Conservation (phyloP, 2,888 invertebrate genomes). For the Melieria omissa region DNA sequence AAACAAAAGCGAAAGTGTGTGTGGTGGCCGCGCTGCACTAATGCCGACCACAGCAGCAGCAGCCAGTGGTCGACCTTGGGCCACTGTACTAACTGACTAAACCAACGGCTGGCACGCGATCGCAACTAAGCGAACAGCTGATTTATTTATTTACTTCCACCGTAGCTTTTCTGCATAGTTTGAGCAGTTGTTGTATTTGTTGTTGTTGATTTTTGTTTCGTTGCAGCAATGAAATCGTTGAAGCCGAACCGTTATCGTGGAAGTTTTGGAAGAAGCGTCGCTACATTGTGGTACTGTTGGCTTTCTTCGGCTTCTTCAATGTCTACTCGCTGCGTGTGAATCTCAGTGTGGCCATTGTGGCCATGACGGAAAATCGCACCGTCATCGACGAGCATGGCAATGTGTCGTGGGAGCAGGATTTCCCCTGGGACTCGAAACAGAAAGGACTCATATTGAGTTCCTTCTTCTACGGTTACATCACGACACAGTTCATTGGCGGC, state of each 20-base stretch:
- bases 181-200: background rate
- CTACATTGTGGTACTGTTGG: slow-evolving; percentile 79
- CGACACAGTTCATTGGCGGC: slow-evolving; percentile 86
- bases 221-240: slow-evolving; percentile 55
- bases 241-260: slow-evolving; percentile 70
- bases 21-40: too few species aligned
- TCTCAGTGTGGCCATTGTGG: slow-evolving; percentile 91
- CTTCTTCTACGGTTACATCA: slow-evolving; percentile 90
- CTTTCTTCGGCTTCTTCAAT: slow-evolving; percentile 88
- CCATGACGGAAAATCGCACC: slow-evolving; percentile 83
- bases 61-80: too few species aligned
- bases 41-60: too few species aligned
- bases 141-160: background rate
- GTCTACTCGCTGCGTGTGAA: slow-evolving; percentile 87
- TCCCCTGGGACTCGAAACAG: slow-evolving; percentile 82
- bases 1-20: too few species aligned
- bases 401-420: slow-evolving; percentile 75
- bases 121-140: slow-evolving; percentile 14
- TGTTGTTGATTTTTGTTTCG: background rate
- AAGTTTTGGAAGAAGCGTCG: slow-evolving; percentile 80
- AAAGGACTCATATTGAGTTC: slow-evolving; percentile 85
- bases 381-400: slow-evolving; percentile 74
- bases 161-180: background rate
- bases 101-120: background rate
- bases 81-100: too few species aligned